Evolutionary conservation across 2,888 invertebrate species (phyloP), one percentile per base, ranked within the genome.

Genomic region (Scaptomyza polygonia): DNA sequence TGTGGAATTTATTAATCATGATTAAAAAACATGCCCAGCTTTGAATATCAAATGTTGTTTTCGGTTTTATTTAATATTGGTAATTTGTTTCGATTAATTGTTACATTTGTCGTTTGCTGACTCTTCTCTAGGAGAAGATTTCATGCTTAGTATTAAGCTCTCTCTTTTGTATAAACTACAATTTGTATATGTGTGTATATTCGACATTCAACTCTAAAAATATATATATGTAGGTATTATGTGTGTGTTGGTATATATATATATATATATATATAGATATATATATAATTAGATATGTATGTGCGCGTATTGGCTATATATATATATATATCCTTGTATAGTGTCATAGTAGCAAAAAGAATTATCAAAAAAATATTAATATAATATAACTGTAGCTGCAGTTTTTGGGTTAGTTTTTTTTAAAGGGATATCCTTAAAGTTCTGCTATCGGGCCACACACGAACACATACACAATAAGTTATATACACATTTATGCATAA

Each of bases 401-500:
- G 39, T 54, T 54, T 57, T 43, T 5, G 53, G 62, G 45, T 59
- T 67, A 34, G 29, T 51, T 66, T 27, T 44, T 48, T 21, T 47
- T 49, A 21, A 14, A 7, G 32, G 34, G 36, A n/a, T 52, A 55
- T 70, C 39, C 55, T 58, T 75, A 43, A 52, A 75, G 59, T 72
- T 59, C n/a, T 59, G 76, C 59, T 59, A 75, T 55, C 57, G 34
- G 62, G 74, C 74, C 72, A 58, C 51, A 65, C 44, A 54, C 61
- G 62, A 71, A 72, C 59, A 77, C 62, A 77, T 77, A 73, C 65
- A 75, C 62, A 69, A 68, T 61, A 58, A 73, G 56, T 72, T 76
- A 76, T 76, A 73, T 77, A 78, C 78, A 76, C 78, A 76, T 74
- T 78, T 73, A 76, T 74, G 76, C 70, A 78, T 76, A 76, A 78